Conservation (phyloP, 30 jellyfish, hydroid and myxozoan species). For the Phacellophora camtschatica region DNA sequence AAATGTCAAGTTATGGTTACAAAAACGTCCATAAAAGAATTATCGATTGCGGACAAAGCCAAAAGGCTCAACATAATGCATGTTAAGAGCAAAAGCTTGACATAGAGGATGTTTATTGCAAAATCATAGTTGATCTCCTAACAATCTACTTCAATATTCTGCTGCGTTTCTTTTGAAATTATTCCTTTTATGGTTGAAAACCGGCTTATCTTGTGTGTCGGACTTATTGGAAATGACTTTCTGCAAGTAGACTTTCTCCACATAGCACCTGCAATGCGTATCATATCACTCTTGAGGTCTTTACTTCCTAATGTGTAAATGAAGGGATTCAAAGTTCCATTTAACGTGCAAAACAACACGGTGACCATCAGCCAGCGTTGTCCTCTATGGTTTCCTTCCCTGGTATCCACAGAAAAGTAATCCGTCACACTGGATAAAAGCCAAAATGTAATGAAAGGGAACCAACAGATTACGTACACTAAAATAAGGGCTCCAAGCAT, state of each 20-base stretch:
- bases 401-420: constrained; percentile 42
- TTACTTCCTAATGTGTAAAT: constrained; percentile 70
- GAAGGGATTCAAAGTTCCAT: constrained; percentile 80
- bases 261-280: constrained; percentile 6
- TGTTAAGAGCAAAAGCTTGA: no score
- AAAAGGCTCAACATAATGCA: no score
- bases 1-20: no score
- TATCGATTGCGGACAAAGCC: no score
- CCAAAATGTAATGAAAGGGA: constrained; percentile 85
- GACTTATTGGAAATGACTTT: constrained; percentile 29
- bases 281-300: constrained; percentile 52
- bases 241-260: constrained; percentile 46
- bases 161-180: no score
- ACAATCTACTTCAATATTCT: no score
- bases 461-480: constrained; percentile 74
- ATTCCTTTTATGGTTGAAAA: no score
- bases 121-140: no score
- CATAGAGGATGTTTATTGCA: no score
- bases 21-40: no score
- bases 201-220: neutral
- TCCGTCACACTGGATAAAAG: constrained; percentile 35
- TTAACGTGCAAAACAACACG: constrained; percentile 68
- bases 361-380: constrained; percentile 82
- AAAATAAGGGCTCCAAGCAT: constrained; percentile 72
- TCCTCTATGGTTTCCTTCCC: constrained; percentile 37